Conservation (phyloP, 2,888 invertebrate genomes). For the Acholoe squamosa region DNA sequence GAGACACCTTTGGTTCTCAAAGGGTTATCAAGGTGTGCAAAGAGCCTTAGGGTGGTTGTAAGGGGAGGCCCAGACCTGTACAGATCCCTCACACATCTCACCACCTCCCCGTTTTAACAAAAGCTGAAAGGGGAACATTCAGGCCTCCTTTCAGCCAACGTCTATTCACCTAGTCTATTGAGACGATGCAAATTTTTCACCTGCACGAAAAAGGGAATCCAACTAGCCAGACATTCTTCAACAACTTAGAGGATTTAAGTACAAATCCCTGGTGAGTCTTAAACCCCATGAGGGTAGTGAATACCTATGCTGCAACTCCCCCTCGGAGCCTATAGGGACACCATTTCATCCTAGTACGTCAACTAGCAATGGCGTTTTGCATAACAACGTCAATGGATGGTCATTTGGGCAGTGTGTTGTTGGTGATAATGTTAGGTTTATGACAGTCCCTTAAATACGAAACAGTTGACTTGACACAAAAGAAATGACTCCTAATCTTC, state of each 20-base stretch:
- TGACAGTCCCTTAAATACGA: not conserved
- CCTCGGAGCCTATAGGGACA: not conserved
- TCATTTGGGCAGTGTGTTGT: not conserved
- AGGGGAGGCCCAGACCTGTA: not conserved
- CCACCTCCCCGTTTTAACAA: not conserved
- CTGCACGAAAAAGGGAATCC: not conserved
- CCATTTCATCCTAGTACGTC: not conserved
- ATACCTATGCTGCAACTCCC: not conserved
- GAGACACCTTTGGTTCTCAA: no score
- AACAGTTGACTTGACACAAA: not conserved
- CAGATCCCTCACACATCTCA: not conserved
- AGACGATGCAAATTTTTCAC: conserved; percentile 23
- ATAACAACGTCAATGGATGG: not conserved
- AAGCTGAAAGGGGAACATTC: not conserved
- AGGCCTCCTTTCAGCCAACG: not conserved
- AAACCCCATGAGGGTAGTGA: not conserved
- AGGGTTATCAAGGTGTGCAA: not conserved
- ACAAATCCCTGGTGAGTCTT: not conserved
- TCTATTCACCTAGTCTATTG: conserved; percentile 2
- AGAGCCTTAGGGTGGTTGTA: not conserved
- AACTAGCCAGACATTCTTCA: conserved; percentile 10
- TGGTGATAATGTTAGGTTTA: not conserved
- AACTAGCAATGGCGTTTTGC: not conserved
- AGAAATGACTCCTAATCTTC: not conserved
- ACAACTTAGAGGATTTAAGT: conserved; percentile 1